Evolutionary conservation across 35 echinoderm and acorn worm species (phyloP).

Genomic region (Diadema setosum): DNA sequence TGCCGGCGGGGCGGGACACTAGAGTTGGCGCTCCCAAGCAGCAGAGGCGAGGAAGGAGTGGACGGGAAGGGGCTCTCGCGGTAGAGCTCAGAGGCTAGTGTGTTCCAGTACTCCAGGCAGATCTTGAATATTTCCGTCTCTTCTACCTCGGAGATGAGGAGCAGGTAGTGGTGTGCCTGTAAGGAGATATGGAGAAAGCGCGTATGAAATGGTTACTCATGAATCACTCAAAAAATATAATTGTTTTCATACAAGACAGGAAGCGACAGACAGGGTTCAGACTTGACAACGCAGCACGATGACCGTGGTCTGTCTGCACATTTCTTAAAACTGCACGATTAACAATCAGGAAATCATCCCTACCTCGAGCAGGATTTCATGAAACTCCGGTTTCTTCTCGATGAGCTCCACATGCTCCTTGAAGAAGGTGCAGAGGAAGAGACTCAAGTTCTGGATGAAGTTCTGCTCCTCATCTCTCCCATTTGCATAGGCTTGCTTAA

Average conservation of each 20-base stretch:
- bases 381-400: conserved; percentile 86
- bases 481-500: conserved; percentile 84
- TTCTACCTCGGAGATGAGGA: conserved; percentile 97
- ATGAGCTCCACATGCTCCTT: conserved; percentile 93
- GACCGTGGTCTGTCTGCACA: no score
- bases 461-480: conserved; percentile 97
- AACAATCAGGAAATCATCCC: no score
- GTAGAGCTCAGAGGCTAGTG: conserved; percentile 88
- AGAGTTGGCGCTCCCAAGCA: conserved; percentile 48
- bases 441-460: conserved; percentile 96
- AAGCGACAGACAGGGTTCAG: no score
- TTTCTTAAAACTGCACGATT: no score
- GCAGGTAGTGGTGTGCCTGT: conserved; percentile 93
- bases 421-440: conserved; percentile 94
- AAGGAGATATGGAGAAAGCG: background rate
- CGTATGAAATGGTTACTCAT: no score
- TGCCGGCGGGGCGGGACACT: conserved; percentile 85
- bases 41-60: conserved; percentile 64
- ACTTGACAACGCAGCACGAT: no score
- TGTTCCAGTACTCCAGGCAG: conserved; percentile 99
- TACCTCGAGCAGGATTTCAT: conserved; percentile 84
- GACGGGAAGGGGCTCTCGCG: conserved; percentile 93
- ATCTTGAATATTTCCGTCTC: conserved; percentile 99
- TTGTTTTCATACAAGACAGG: no score
- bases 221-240: background rate